Base-by-base conservation (phyloP, 2,113 vertebrate species). In the Pedetes capensis region DNA sequence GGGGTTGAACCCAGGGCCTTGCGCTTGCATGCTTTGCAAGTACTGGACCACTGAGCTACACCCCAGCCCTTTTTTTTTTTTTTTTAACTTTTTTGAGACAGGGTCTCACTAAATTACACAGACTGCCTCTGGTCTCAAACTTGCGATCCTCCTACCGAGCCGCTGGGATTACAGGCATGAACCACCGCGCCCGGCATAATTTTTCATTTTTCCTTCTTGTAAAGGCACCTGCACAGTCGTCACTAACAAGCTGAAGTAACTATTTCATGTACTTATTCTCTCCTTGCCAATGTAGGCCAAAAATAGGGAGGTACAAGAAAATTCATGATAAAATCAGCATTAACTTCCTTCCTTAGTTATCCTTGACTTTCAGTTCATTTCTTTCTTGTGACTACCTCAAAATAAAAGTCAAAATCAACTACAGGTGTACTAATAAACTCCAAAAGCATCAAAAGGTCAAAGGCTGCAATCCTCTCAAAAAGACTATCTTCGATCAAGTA, bases 321-420 rank as follows among this genome's bases (percentile, higher is more conserved):
- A 91, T 37, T 37, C 6, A 83, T 75, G 42, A 80, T 42, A 72
- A 87, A 89, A 55, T 18, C 69, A 57, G 12, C 39, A 83, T 32
- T 34, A 63, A 53, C 14, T 6, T 69, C n/a, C 37, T 22, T 71
- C 51, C 82, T 78, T 55, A 91, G 29, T 57, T 55, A 91, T 39
- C 75, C 17, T 39, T 78, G 10, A 87, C 71, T 80, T 88, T 68
- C 8, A 80, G 27, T 87, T 32, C 79, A 89, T 59, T 78, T 69
- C 27, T n/a, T 89, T 95, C 44, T 79, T 87, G 27, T 13, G 22
- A 81, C 14, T 10, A 9, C 72, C 87, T 95, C 61, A 91, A 93
- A 89, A 91, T 91, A 76, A 88, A 94, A 88, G n/a, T 34, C 88
- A 85, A 89, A 64, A 83, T 75, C 87, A 91, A 89, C 34, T 78